Evolutionary conservation across 2,113 vertebrate genomes (phyloP).

Genomic region (Climacteris rufus): DNA sequence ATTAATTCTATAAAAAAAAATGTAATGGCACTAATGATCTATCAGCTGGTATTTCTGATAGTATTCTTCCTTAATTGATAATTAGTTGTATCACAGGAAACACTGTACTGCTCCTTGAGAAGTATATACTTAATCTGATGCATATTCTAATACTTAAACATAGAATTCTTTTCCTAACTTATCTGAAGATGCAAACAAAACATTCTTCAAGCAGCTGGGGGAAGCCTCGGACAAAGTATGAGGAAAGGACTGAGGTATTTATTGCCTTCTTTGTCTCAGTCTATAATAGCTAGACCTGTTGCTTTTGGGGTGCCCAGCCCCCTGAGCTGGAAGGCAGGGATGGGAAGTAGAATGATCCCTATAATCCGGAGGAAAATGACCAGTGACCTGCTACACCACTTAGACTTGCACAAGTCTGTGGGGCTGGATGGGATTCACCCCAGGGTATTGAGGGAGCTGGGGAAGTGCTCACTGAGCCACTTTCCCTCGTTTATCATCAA

Average conservation of each 20-base stretch:
- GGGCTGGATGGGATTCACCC: not conserved
- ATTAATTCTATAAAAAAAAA: slow-evolving; percentile 5
- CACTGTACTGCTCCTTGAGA: not conserved
- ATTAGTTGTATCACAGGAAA: not conserved
- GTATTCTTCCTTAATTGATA: not conserved
- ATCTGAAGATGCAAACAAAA: not conserved
- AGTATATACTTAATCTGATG: not conserved
- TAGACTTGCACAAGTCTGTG: not conserved
- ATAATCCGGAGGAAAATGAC: not conserved
- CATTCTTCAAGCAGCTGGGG: not conserved
- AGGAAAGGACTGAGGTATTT: not conserved
- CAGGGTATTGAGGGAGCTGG: too few relatives aligned
- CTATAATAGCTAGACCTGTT: not conserved
- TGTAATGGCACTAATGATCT: not conserved
- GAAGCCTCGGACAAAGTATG: not conserved
- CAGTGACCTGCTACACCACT: not conserved
- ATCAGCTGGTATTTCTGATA: not conserved
- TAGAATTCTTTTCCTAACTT: not conserved
- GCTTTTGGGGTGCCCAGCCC: not conserved
- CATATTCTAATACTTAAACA: slow-evolving; percentile 3
- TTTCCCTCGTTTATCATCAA: not conserved
- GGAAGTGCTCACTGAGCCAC: not conserved
- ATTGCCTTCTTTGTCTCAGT: not conserved
- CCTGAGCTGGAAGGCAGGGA: not conserved
- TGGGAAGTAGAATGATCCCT: not conserved